A percentile compares a stretch with the other conserved stretches of the same genome.
phyloP scores from a whole-genome alignment of 2,113 vertebrate genomes.

The Rhea pennata region DNA sequence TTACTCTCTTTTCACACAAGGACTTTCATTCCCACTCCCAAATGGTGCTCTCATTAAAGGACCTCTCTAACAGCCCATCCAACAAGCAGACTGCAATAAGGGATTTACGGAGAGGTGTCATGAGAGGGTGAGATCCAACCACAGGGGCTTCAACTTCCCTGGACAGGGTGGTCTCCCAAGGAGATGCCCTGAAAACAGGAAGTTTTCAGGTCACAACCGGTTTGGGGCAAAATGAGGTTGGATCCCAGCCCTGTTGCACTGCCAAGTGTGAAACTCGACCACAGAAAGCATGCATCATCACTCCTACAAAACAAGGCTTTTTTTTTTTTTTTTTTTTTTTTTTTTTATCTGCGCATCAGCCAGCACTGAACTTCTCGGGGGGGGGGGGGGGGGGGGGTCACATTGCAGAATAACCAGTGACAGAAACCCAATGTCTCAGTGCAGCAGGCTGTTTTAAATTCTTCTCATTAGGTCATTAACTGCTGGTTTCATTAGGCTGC shows the following conservation, averaged over 20 bases:
- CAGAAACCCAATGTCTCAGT: neutral
- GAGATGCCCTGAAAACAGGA: neutral
- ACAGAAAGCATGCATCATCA: neutral
- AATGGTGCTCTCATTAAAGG: too few relatives aligned
- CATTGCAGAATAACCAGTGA: neutral
- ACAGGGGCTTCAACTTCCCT: neutral
- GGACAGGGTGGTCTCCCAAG: too few relatives aligned
- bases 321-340: neutral
- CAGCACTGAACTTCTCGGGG: neutral
- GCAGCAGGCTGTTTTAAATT: neutral
- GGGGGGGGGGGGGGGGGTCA: too few relatives aligned
- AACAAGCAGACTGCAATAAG: neutral
- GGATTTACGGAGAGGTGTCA: neutral
- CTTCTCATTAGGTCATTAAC: neutral
- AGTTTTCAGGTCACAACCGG: neutral
- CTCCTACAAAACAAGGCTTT: neutral
- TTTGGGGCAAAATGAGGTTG: neutral
- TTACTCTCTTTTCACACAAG: neutral
- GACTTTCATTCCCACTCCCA: neutral
- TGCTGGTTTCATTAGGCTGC: conserved; percentile 20
- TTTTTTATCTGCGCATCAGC: neutral
- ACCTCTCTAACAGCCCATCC: neutral
- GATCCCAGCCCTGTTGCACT: too few relatives aligned
- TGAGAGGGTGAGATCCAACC: neutral
- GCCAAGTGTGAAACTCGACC: rapidly evolving